Percentiles rank a stretch among this genome's conserved stretches.
Conservation (phyloP, 2,888 invertebrate species). For the Phragmatobia fuliginosa region DNA sequence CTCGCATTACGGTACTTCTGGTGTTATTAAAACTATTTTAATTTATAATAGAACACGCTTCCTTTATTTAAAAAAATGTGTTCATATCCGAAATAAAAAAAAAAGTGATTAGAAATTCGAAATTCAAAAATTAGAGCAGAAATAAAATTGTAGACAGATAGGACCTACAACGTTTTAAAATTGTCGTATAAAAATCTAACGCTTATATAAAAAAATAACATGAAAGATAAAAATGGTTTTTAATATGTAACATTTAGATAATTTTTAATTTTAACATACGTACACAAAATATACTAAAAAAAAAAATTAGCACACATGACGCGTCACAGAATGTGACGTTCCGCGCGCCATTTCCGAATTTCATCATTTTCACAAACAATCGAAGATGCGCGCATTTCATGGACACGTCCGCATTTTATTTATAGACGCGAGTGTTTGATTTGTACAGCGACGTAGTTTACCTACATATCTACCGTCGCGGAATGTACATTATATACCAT, state of each 20-base stretch:
- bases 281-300: conserved; percentile 23
- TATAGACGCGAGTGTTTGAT: conserved; percentile 80
- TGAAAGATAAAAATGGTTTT: too few relatives aligned
- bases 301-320: conserved; percentile 40
- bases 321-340: conserved; percentile 45
- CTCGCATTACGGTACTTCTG: conserved; percentile 12
- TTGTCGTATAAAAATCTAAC: too few relatives aligned
- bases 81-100: background rate
- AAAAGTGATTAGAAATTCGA: background rate
- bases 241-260: too few relatives aligned
- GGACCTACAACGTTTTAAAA: background rate
- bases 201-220: too few relatives aligned
- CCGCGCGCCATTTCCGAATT: conserved; percentile 54
- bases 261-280: too few relatives aligned
- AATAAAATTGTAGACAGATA: background rate
- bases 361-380: conserved; percentile 53
- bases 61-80: background rate
- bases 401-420: conserved; percentile 78
- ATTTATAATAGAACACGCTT: background rate
- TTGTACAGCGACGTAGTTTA: conserved; percentile 80
- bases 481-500: conserved; percentile 82
- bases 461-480: conserved; percentile 82
- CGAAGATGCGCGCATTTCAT: conserved; percentile 67
- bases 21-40: background rate
- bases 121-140: background rate